These are phyloP conservation scores for Camptogramma bilineatum DNA, from an alignment of 2,888 invertebrate genomes.

Conservation along the genomic window DNA sequence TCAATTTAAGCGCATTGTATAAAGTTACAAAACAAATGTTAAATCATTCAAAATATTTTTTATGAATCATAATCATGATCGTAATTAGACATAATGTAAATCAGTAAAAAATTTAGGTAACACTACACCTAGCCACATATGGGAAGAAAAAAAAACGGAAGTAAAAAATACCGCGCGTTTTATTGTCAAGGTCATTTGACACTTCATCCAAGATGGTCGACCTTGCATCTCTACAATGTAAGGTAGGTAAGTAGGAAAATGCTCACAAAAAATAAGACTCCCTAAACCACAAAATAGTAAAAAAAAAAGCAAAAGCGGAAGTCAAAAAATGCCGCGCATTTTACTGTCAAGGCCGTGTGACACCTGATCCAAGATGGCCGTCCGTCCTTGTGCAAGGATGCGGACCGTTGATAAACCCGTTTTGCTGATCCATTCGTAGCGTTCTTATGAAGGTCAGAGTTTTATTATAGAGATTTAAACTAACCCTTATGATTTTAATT, in stretches of 20 bases:
- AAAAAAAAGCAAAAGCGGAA: slow-evolving; percentile 18
- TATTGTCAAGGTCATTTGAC: slow-evolving; percentile 40
- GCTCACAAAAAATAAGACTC: background rate
- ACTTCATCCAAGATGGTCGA: slow-evolving; percentile 31
- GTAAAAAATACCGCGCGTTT: slow-evolving; percentile 22
- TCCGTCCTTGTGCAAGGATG: slow-evolving; percentile 52
- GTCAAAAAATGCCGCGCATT: slow-evolving; percentile 20
- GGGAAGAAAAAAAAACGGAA: slow-evolving; percentile 20
- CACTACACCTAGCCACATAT: slow-evolving; percentile 6
- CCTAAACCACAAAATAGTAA: background rate
- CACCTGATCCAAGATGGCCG: slow-evolving; percentile 50
- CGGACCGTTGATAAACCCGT: slow-evolving; percentile 37
- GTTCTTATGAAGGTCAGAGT: slow-evolving; percentile 20
- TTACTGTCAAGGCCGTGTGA: slow-evolving; percentile 42
- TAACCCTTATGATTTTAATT: background rate
- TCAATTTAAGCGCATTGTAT: background rate
- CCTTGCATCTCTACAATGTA: background rate
- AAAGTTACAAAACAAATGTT: background rate
- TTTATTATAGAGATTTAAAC: background rate
- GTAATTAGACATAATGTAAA: slow-evolving; percentile 17
- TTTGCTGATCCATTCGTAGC: slow-evolving; percentile 13
- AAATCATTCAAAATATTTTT: slow-evolving; percentile 8
- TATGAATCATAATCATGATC: slow-evolving; percentile 11
- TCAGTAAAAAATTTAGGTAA: slow-evolving; percentile 26
- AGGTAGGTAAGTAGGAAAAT: background rate